These are phyloP conservation scores for Capitulum mitella DNA, from an alignment of 2,888 invertebrate species.

Conservation along the genomic window DNA sequence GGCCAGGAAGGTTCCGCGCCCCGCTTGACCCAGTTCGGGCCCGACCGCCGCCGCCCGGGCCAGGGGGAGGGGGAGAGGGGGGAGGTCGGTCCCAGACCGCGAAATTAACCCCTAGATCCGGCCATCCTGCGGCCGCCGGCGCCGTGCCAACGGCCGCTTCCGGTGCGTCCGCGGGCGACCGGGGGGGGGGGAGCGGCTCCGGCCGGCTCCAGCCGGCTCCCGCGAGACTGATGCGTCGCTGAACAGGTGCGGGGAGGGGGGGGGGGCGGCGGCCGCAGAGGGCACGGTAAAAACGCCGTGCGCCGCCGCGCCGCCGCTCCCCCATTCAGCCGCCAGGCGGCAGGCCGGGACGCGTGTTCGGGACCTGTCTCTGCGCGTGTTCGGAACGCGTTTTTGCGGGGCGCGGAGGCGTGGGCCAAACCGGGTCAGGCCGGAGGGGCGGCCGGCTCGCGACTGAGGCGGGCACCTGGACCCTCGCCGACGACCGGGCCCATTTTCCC, in stretches of 20 bases:
- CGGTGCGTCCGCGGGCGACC: too few species aligned
- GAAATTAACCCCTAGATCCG: too few species aligned
- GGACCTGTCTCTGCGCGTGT: too few species aligned
- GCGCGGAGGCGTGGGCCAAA: not conserved
- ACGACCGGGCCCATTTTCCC: too few species aligned
- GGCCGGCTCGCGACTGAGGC: too few species aligned
- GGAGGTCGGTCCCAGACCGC: not conserved
- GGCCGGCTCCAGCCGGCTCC: not conserved
- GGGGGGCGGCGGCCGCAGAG: not conserved
- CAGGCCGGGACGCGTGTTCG: not conserved
- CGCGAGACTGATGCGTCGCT: not conserved
- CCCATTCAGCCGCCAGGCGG: slow-evolving; percentile 9
- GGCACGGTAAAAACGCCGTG: not conserved
- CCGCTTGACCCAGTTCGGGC: not conserved
- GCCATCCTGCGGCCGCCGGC: too few species aligned
- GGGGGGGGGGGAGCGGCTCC: not conserved
- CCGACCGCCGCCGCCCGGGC: not conserved
- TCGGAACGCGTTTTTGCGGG: not conserved
- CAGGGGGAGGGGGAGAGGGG: not conserved
- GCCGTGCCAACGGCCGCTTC: too few species aligned
- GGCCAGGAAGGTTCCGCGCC: not conserved
- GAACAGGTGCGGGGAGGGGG: not conserved
- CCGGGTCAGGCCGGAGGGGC: too few species aligned
- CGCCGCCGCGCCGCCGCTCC: not conserved
- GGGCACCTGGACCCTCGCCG: too few species aligned